A percentile compares a stretch with the other conserved stretches of the same genome.
phyloP scores from a whole-genome alignment of 1,140 invertebrate species.

The Scaptomyza pallida region DNA sequence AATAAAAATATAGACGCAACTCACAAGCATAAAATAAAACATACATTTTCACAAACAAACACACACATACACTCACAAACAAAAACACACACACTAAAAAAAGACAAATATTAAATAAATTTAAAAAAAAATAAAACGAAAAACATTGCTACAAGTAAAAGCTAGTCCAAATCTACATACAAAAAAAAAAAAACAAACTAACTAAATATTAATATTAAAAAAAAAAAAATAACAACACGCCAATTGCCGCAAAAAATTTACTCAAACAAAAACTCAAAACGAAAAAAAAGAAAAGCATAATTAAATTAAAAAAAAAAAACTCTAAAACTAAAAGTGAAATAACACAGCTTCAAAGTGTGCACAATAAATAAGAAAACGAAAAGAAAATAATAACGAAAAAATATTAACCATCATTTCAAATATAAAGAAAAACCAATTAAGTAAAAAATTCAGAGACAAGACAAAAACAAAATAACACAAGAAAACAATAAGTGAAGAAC shows the following conservation, averaged over 20 bases:
- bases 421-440: slow-evolving; percentile 53
- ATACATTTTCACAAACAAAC: slow-evolving; percentile 58
- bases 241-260: slow-evolving; percentile 68
- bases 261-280: slow-evolving; percentile 41
- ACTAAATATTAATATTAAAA: slow-evolving; percentile 43
- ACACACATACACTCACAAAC: slow-evolving; percentile 13
- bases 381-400: slow-evolving; percentile 33
- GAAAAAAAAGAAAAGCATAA: slow-evolving; percentile 44
- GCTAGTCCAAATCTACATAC: slow-evolving; percentile 77
- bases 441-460: slow-evolving; percentile 36
- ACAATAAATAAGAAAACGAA: slow-evolving; percentile 49
- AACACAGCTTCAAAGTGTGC: slow-evolving; percentile 64
- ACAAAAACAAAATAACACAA: slow-evolving; percentile 23
- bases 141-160: slow-evolving; percentile 64
- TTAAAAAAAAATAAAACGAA: slow-evolving; percentile 36
- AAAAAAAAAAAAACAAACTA: slow-evolving; percentile 29
- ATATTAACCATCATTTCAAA: slow-evolving; percentile 20
- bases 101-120: slow-evolving; percentile 48
- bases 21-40: slow-evolving; percentile 41
- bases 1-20: slow-evolving; percentile 35
- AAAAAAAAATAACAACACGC: slow-evolving; percentile 57
- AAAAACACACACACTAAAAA: slow-evolving; percentile 33
- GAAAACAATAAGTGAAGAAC: slow-evolving; percentile 36
- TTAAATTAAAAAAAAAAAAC: slow-evolving; percentile 50
- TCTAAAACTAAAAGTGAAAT: slow-evolving; percentile 46